Conservation (phyloP, 2,888 invertebrate species). For the Eueremaeus valkanovi region DNA sequence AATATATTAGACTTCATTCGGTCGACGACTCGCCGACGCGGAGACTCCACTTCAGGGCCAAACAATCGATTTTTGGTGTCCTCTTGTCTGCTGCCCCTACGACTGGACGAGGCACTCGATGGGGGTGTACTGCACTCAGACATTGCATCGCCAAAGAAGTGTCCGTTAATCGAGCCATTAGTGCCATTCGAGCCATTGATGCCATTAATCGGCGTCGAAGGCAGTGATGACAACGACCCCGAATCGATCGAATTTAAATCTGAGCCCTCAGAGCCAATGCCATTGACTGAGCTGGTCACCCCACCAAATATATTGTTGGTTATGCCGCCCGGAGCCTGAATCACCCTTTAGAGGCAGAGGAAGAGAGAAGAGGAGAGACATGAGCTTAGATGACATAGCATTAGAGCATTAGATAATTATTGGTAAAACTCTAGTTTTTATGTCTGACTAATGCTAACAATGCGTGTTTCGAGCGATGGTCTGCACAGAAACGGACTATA, state of each 20-base stretch:
- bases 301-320: slow-evolving; percentile 33
- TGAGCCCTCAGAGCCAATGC: slow-evolving; percentile 33
- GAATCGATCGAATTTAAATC: slow-evolving; percentile 37
- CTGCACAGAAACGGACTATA: not conserved
- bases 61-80: slow-evolving; percentile 46
- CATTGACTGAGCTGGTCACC: slow-evolving; percentile 6
- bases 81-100: slow-evolving; percentile 35
- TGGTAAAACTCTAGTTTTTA: not conserved
- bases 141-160: slow-evolving; percentile 36
- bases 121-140: slow-evolving; percentile 33
- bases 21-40: slow-evolving; percentile 46
- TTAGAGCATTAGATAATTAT: slow-evolving; percentile 1
- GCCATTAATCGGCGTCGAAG: slow-evolving; percentile 39
- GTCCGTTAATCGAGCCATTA: slow-evolving; percentile 5
- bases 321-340: slow-evolving; percentile 36
- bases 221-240: slow-evolving; percentile 33
- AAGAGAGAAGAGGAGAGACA: too few species aligned
- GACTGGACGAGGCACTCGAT: slow-evolving; percentile 34
- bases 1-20: slow-evolving; percentile 47
- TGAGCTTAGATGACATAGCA: too few species aligned
- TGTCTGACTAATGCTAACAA: slow-evolving; percentile 8
- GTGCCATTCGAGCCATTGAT: slow-evolving; percentile 34
- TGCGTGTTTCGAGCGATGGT: not conserved
- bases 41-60: slow-evolving; percentile 43
- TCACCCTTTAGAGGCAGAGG: slow-evolving; percentile 24